phyloP scores from a whole-genome alignment of 2,888 invertebrate genomes.

The Lasius fuliginosus region DNA sequence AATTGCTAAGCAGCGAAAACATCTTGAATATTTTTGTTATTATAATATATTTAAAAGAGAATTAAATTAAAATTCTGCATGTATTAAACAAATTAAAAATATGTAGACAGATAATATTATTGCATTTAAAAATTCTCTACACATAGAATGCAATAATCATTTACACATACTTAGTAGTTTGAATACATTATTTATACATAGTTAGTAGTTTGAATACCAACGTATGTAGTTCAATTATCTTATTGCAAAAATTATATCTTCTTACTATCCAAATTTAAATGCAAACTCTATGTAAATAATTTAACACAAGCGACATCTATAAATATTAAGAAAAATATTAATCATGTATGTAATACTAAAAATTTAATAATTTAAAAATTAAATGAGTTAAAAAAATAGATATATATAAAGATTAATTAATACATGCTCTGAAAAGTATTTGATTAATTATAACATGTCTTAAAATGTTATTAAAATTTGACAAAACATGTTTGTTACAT shows the following conservation, averaged over 20 bases:
- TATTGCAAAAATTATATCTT: constrained; percentile 13
- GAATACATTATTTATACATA: constrained; percentile 18
- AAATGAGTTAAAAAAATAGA: neutral
- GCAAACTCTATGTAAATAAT: constrained; percentile 27
- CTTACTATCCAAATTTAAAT: constrained; percentile 32
- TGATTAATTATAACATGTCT: constrained; percentile 1
- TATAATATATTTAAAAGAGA: constrained; percentile 7
- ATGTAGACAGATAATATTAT: neutral
- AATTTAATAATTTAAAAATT: constrained; percentile 25
- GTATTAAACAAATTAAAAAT: neutral
- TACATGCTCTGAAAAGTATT: constrained; percentile 11
- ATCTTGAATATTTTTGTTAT: constrained; percentile 1
- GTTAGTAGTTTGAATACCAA: constrained; percentile 2
- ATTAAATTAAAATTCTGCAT: neutral
- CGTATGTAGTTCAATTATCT: neutral
- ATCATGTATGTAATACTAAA: neutral
- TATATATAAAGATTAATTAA: constrained; percentile 12
- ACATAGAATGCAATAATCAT: constrained; percentile 13
- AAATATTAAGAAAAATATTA: constrained; percentile 16
- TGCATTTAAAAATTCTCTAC: neutral
- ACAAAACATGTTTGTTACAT: neutral
- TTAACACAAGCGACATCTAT: constrained; percentile 17
- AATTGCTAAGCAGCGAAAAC: neutral
- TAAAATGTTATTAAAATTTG: constrained; percentile 23
- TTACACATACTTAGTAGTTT: constrained; percentile 3